Evolutionary conservation across 1,140 invertebrate genomes (phyloP).

Genomic region (Bacillus rossius): DNA sequence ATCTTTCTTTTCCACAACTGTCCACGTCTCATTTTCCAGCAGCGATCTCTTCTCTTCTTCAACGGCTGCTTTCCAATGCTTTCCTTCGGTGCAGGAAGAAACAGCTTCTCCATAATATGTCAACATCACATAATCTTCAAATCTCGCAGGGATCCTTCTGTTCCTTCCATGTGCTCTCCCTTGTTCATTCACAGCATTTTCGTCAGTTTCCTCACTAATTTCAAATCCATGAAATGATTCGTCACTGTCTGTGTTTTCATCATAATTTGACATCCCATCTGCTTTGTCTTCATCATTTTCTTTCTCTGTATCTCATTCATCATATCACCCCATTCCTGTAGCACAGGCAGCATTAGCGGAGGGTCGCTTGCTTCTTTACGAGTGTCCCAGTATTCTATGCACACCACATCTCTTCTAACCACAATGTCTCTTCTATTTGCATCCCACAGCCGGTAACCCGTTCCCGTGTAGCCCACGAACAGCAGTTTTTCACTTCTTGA

Average conservation of each 20-base stretch:
- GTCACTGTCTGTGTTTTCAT: not conserved
- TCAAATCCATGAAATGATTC: not conserved
- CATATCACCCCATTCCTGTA: not conserved
- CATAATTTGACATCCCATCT: not conserved
- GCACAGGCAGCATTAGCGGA: not conserved
- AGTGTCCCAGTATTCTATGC: not conserved
- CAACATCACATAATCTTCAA: not conserved
- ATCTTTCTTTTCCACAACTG: too few relatives aligned
- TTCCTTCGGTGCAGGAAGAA: not conserved
- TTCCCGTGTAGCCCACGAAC: conserved; percentile 8
- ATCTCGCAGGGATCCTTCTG: not conserved
- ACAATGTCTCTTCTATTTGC: not conserved
- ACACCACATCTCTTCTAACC: not conserved
- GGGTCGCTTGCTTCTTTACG: not conserved
- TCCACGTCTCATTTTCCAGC: too few relatives aligned
- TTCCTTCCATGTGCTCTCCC: not conserved
- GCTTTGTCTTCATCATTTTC: not conserved
- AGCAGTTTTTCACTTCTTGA: conserved; percentile 18
- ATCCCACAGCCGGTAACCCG: not conserved
- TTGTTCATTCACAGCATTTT: not conserved
- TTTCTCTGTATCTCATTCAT: not conserved
- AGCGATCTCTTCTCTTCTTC: too few relatives aligned
- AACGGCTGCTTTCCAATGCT: conserved; percentile 17
- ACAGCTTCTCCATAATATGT: not conserved
- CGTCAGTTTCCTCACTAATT: not conserved